These are phyloP conservation scores for Sebastolobus altivelis DNA, from an alignment of 2,797 vertebrate genomes.

Conservation along the genomic window DNA sequence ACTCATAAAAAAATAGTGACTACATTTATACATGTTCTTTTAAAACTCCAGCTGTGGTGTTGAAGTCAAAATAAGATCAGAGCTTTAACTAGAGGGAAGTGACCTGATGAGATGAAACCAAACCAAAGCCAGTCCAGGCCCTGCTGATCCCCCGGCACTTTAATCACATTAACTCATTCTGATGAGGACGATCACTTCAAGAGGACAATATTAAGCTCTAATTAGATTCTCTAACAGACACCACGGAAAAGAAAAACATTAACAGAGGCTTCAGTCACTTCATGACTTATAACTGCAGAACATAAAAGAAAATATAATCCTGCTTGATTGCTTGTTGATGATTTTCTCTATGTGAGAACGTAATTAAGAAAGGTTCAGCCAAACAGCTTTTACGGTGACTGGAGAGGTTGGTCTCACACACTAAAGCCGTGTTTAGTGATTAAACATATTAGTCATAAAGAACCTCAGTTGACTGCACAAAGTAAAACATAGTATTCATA, in stretches of 20 bases:
- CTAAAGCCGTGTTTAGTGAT: conserved; percentile 9
- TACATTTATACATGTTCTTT: neutral
- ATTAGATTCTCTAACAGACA: conserved; percentile 30
- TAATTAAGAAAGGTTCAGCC: conserved; percentile 14
- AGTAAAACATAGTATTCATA: neutral
- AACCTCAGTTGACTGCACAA: conserved; percentile 6
- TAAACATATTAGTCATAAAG: conserved; percentile 34
- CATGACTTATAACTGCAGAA: conserved; percentile 4
- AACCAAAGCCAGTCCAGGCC: neutral
- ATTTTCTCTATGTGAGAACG: conserved; percentile 15
- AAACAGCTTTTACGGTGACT: conserved; percentile 9
- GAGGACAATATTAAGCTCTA: conserved; percentile 30
- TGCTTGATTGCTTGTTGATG: conserved; percentile 4
- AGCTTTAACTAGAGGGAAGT: neutral
- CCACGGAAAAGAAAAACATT: neutral
- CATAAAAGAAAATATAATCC: conserved; percentile 28
- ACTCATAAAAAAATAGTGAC: neutral
- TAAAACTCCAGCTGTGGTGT: neutral
- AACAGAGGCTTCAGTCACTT: conserved; percentile 19
- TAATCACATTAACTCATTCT: conserved; percentile 34
- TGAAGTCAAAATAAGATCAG: neutral
- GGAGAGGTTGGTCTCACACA: conserved; percentile 4
- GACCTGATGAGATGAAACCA: conserved; percentile 6
- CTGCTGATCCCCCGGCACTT: conserved; percentile 1
- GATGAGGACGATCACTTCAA: conserved; percentile 26